phyloP scores from a whole-genome alignment of 1,140 invertebrate species.

The Nasonia vitripennis region DNA sequence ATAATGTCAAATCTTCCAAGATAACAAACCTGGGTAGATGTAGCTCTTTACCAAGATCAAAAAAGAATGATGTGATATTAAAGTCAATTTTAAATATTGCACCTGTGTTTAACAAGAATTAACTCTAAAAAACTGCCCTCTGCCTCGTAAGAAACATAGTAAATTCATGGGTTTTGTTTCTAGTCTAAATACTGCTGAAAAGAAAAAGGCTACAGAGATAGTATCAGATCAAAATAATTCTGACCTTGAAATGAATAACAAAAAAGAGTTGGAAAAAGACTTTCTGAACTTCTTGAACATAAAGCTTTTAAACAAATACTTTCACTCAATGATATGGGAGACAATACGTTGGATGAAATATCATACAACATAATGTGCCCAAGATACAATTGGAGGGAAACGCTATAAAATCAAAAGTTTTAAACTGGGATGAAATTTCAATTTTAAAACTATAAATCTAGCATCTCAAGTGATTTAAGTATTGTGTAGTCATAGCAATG shows the following conservation, averaged over 20 bases:
- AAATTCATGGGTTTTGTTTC: constrained; percentile 46
- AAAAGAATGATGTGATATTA: constrained; percentile 45
- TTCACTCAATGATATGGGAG: too few species aligned
- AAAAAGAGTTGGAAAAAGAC: constrained; percentile 77
- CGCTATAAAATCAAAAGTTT: too few species aligned
- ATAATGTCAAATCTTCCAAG: constrained; percentile 26
- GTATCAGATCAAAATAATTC: constrained; percentile 71
- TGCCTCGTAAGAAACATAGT: constrained; percentile 58
- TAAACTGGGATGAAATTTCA: too few species aligned
- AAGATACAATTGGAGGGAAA: too few species aligned
- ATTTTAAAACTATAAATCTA: too few species aligned
- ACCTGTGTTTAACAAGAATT: constrained; percentile 55
- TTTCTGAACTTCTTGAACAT: constrained; percentile 84
- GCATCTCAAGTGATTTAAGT: too few species aligned
- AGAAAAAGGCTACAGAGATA: constrained; percentile 31
- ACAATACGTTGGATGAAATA: too few species aligned
- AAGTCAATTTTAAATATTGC: constrained; percentile 47
- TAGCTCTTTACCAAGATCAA: constrained; percentile 47
- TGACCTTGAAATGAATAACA: constrained; percentile 68
- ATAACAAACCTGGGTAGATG: constrained; percentile 27
- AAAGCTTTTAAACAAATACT: constrained; percentile 61
- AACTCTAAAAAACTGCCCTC: constrained; percentile 59
- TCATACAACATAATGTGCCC: too few species aligned
- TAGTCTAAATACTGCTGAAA: constrained; percentile 26
- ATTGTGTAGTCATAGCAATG: too few species aligned